These are phyloP conservation scores for Sclerodermus sp. DNA, from an alignment of 2,888 invertebrate genomes.

Conservation along the genomic window DNA sequence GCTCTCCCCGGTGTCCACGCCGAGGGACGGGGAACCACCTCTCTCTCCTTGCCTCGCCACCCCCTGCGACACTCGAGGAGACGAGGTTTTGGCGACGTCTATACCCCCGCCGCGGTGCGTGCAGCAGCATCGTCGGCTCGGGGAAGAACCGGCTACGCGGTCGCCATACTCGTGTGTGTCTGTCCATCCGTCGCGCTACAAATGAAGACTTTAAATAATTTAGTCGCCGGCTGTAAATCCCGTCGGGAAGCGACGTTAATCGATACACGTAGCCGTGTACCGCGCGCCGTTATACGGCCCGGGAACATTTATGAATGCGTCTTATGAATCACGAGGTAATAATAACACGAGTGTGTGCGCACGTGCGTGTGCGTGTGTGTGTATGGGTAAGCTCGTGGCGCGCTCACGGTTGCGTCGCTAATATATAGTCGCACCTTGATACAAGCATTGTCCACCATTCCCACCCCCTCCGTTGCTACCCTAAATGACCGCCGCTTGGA, in stretches of 20 bases:
- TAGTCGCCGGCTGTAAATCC: constrained; percentile 51
- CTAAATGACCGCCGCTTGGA: too few species aligned
- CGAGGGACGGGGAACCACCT: too few species aligned
- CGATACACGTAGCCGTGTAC: constrained; percentile 44
- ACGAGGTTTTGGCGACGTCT: too few species aligned
- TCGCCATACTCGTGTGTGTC: constrained; percentile 32
- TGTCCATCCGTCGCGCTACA: constrained; percentile 38
- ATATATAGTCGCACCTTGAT: constrained; percentile 17
- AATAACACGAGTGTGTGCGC: constrained; percentile 32
- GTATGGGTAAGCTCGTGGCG: too few species aligned
- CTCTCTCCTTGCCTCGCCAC: too few species aligned
- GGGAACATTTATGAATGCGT: constrained; percentile 49
- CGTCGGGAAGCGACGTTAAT: constrained; percentile 50
- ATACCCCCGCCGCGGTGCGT: too few species aligned
- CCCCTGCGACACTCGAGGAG: too few species aligned
- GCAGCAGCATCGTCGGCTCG: constrained; percentile 19
- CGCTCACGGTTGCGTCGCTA: constrained; percentile 6
- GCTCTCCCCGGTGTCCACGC: too few species aligned
- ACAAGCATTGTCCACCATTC: constrained; percentile 19
- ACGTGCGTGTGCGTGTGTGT: constrained; percentile 2
- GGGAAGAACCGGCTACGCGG: constrained; percentile 34
- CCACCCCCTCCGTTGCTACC: too few species aligned
- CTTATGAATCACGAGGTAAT: constrained; percentile 52
- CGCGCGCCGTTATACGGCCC: constrained; percentile 34
- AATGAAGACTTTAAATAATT: constrained; percentile 57